phyloP scores from a whole-genome alignment of 2,113 vertebrate genomes.

The Rynchops niger region DNA sequence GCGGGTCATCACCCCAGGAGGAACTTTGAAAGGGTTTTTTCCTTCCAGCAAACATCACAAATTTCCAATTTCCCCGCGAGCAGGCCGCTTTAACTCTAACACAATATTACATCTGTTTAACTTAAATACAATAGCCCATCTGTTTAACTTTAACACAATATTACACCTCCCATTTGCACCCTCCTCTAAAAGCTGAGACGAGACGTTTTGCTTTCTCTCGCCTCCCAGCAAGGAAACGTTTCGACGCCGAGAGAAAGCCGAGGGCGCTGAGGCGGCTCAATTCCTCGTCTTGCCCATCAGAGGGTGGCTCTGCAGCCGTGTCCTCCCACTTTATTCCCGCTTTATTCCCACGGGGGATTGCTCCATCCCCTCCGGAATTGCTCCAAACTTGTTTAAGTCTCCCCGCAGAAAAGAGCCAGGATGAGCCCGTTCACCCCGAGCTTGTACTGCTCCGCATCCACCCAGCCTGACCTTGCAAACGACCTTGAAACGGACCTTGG shows the following conservation, averaged over 20 bases:
- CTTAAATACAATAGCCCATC: background rate
- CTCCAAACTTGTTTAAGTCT: background rate
- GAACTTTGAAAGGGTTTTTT: background rate
- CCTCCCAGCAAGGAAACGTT: background rate
- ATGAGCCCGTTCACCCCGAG: accelerated
- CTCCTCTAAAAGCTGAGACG: accelerated
- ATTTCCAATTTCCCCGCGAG: accelerated
- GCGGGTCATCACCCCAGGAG: accelerated
- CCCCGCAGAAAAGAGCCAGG: background rate
- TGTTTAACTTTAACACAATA: background rate
- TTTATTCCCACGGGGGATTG: accelerated
- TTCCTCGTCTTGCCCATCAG: accelerated
- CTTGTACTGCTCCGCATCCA: background rate
- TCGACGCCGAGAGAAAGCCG: accelerated
- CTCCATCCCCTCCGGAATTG: background rate
- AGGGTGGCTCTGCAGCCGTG: accelerated
- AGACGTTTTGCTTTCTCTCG: background rate
- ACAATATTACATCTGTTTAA: background rate
- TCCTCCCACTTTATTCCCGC: background rate
- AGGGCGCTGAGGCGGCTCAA: background rate
- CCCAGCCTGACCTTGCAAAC: background rate
- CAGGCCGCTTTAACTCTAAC: background rate
- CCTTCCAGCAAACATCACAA: background rate
- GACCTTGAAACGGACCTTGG: background rate
- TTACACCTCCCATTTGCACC: background rate